Evolutionary conservation across 2,113 vertebrate genomes (phyloP), one percentile per base, ranked within the genome.

Genomic region (Cichladusa arquata): DNA sequence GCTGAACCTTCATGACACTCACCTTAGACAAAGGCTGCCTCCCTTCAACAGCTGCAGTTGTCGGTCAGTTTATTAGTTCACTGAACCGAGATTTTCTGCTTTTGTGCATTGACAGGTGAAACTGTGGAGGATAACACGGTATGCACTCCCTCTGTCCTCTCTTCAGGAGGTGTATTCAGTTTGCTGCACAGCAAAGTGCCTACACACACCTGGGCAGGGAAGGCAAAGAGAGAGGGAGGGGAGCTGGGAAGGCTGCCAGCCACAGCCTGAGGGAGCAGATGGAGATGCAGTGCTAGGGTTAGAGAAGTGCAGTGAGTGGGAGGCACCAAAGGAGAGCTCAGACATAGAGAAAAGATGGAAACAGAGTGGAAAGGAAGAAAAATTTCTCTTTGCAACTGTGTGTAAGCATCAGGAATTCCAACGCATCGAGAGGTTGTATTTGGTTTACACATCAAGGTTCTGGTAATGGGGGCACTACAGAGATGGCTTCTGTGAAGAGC

Each of bases 91-190:
- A 66, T 42, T 48, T 61, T 70, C 28, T 22, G 23, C 40, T 69
- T 47, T 24, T 42, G 12, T 24, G 8, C 57, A 19, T 6, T 1
- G 4, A 29, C n/a, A 47, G 42, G 11, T 38, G 53, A 69, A 86
- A 60, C 36, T 0, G 1, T 28, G 62, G 61, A 72, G 36, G 15
- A 14, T 14, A 57, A 40, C 2, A 0, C 0, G 0, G 28, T 5
- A 33, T 9, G 18, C 25, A 31, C 6, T 47, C 29, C n/a, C 29
- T 26, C n/a, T 34, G 29, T 50, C 36, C 34, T 51, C 42, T 64
- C 24, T 34, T 79, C 34, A 50, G 40, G 10, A 38, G 25, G 4
- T 4, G 7, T 14, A 17, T 13, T 65, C 50, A 11, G 56, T 1
- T 5, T 36, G 58, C 38, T 53, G 34, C 36, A 34, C n/a, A 56